These are phyloP conservation scores for Neodiprion pinetum DNA, from an alignment of 1,140 invertebrate genomes.

Conservation along the genomic window DNA sequence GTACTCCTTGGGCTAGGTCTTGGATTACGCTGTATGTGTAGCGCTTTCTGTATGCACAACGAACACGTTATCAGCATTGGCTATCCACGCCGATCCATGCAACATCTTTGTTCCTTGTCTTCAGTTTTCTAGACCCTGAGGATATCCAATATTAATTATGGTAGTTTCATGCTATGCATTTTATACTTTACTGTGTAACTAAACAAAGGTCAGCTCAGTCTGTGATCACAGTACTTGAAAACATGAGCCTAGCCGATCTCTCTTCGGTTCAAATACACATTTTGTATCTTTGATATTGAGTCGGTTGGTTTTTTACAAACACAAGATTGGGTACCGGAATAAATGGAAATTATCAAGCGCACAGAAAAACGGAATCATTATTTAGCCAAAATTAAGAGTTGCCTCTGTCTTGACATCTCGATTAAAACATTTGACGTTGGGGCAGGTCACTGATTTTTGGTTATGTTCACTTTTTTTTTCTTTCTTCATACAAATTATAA, in stretches of 20 bases:
- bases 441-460: conserved; percentile 32
- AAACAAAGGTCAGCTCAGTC: background rate
- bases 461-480: conserved; percentile 34
- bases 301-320: too few species aligned
- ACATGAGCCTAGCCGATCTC: background rate
- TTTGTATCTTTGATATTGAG: too few species aligned
- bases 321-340: too few species aligned
- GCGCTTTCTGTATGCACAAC: conserved; percentile 27
- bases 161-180: background rate
- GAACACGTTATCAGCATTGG: too few species aligned
- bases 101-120: background rate
- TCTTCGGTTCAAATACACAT: background rate
- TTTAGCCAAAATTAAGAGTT: too few species aligned
- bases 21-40: conserved; percentile 37
- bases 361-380: too few species aligned
- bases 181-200: background rate
- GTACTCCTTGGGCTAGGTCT: conserved; percentile 36
- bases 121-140: background rate
- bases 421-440: conserved; percentile 28
- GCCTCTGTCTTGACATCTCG: conserved; percentile 19
- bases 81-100: background rate
- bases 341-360: too few species aligned
- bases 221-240: background rate
- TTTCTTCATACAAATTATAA: background rate
- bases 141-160: too few species aligned